These are phyloP conservation scores for Troilus luridus DNA, from an alignment of 2,888 invertebrate species.

Conservation along the genomic window DNA sequence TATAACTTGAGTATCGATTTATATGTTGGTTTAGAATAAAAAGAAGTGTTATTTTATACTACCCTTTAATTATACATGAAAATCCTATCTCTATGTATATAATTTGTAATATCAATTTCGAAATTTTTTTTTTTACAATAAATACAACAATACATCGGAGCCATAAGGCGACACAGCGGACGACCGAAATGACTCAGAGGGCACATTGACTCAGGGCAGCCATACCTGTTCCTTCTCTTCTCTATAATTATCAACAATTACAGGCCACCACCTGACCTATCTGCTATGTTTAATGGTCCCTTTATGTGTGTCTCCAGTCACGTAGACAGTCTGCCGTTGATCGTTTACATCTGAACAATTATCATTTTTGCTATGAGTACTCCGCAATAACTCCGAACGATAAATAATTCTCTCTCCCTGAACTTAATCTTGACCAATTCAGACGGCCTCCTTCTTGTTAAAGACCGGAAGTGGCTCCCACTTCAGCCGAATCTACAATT, in stretches of 20 bases:
- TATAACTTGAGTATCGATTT: no score
- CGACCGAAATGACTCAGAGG: not conserved
- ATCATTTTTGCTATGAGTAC: not conserved
- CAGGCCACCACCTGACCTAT: not conserved
- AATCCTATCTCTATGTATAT: no score
- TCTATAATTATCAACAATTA: slow-evolving; percentile 17
- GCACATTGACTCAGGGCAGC: not conserved
- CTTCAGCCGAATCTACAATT: not conserved
- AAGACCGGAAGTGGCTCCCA: not conserved
- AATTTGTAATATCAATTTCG: no score
- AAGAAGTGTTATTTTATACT: no score
- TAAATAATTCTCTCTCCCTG: not conserved
- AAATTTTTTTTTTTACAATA: no score
- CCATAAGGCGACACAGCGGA: not conserved
- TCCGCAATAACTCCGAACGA: not conserved
- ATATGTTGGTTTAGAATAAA: no score
- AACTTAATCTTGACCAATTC: not conserved
- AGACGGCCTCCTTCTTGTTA: not conserved
- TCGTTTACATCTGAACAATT: not conserved
- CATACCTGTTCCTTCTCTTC: not conserved
- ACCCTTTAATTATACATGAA: no score
- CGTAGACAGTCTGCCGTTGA: not conserved
- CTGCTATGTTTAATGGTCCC: not conserved
- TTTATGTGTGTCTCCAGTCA: slow-evolving; percentile 10
- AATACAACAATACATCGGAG: not conserved